Percentiles rank a stretch among this genome's conserved stretches.
These are phyloP conservation scores for Schizaphis graminum DNA, from an alignment of 2,888 invertebrate species.

Conservation along the genomic window DNA sequence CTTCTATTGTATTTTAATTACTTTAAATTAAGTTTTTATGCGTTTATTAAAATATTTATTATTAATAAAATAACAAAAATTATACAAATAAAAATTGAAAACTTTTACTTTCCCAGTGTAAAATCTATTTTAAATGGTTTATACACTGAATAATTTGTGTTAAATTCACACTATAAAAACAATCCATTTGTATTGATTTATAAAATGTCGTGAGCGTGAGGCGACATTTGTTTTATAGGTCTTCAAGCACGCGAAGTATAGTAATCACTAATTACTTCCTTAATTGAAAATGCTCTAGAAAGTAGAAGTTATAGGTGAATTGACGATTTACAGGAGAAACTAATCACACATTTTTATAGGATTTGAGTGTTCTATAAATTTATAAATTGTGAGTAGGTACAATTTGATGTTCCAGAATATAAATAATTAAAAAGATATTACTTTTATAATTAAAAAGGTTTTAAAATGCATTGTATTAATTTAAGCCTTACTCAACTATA, in stretches of 20 bases:
- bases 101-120: neutral
- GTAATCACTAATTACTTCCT: conserved; percentile 14
- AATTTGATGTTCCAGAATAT: neutral
- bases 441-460: neutral
- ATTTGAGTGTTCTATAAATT: neutral
- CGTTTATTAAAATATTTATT: neutral
- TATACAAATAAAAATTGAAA: neutral
- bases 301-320: neutral
- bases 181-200: conserved; percentile 43
- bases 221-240: conserved; percentile 7
- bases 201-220: conserved; percentile 33
- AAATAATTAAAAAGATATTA: neutral
- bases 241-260: conserved; percentile 16
- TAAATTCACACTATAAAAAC: conserved; percentile 29
- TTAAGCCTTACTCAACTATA: neutral
- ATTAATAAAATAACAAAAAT: neutral
- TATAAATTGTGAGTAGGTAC: neutral
- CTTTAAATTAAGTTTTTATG: neutral
- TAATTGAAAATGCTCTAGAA: conserved; percentile 8
- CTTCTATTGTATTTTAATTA: neutral
- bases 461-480: neutral
- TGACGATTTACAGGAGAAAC: neutral
- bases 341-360: neutral
- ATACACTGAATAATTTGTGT: neutral
- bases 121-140: neutral